Conservation (phyloP, 2,888 invertebrate genomes). For the Liposcelis brunnea region DNA sequence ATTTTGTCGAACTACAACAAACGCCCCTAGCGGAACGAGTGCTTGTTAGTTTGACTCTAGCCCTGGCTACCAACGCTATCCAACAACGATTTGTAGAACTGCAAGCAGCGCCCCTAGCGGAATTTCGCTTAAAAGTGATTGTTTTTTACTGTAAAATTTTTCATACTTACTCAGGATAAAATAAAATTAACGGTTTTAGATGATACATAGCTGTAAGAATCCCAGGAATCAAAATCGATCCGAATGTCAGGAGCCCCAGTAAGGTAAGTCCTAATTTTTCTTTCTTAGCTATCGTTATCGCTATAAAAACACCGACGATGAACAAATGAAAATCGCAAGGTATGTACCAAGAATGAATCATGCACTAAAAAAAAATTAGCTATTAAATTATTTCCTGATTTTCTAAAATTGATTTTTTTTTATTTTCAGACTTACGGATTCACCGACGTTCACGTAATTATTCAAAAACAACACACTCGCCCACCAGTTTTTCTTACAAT, state of each 20-base stretch:
- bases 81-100: not conserved
- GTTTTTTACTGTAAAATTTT: too few relatives aligned
- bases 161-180: conserved; percentile 35
- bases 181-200: conserved; percentile 33
- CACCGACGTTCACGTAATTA: conserved; percentile 15
- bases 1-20: too few relatives aligned
- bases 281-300: conserved; percentile 27
- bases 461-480: conserved; percentile 16
- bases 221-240: conserved; percentile 32
- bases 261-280: conserved; percentile 27
- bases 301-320: conserved; percentile 32
- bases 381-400: too few relatives aligned
- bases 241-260: conserved; percentile 24
- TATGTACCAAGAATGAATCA: conserved; percentile 47
- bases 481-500: conserved; percentile 18
- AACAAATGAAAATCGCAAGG: conserved; percentile 53
- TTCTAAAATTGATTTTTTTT: too few relatives aligned
- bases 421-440: conserved; percentile 16
- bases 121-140: not conserved
- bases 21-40: too few relatives aligned
- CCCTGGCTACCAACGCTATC: too few relatives aligned
- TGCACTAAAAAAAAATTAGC: conserved; percentile 33
- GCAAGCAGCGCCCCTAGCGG: not conserved
- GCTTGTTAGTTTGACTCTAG: too few relatives aligned
- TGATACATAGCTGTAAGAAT: conserved; percentile 31